Base-by-base conservation (phyloP, 30 jellyfish, hydroid and myxozoan genomes). In the Catostylus mosaicus region DNA sequence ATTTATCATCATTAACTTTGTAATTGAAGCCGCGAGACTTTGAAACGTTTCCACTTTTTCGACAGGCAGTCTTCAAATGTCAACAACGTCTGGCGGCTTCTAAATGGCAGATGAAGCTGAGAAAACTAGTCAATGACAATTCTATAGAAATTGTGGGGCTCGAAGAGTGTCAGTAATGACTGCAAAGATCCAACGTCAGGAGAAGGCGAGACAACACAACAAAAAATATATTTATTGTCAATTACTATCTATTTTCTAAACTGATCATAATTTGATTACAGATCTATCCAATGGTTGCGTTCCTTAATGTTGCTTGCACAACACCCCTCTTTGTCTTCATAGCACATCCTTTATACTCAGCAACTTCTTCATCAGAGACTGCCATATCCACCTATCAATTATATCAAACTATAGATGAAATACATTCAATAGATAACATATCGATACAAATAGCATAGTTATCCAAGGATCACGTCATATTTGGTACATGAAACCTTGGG, bases 281-380 rank as follows among this genome's bases (percentile, higher is more conserved):
- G 18, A 9, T 8, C 52, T 54, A 93, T 48, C 98, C 89, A 36
- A 94, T 94, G 50, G 95, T 38, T 38, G 97, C 99, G 63, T 94
- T 94, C 37, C 26, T 7, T 35, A 94, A 56, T 19, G 77, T 5
- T 1, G 99, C 80, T 50, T 30, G 63, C 29, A 94, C 78, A 35
- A 22, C 51, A 12, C 97, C 99, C 0, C 29, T 47, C 32, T 66
- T 52, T 6, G 93, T 88, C 73, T 54, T 79, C 95, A 94, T 59
- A 33, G 81, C 69, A 29, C 80, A 64, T 14, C 97, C 99, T 56
- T 84, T 65, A 61, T 67, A 94, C 51, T 88, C 97, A 0, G 97
- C 99, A 16, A 83, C 22, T 74, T 75, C 68, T 69, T 94, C 97
- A 45, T 88, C 97, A 19, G 98, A 93, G 5, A 85, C 89, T 37